These are phyloP conservation scores for Alloscopus bannaensis DNA, from an alignment of 2,888 invertebrate species.

Conservation along the genomic window DNA sequence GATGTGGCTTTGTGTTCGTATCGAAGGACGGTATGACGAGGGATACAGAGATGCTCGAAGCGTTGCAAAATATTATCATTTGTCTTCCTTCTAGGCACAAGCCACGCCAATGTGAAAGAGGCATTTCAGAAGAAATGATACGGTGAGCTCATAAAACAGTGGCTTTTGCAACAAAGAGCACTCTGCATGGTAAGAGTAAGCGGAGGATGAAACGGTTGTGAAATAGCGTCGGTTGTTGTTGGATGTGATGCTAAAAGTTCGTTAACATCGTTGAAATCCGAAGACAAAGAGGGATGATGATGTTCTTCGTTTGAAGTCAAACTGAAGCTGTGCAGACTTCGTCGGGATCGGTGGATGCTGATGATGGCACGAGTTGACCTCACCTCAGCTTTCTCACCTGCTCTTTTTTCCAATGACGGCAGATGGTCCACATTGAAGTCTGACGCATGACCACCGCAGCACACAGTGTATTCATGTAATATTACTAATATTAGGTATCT, in stretches of 20 bases:
- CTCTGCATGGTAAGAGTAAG: not conserved
- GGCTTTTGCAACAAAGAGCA: constrained; percentile 22
- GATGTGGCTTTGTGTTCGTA: constrained; percentile 32
- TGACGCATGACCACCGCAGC: not conserved
- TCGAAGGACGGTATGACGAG: constrained; percentile 3
- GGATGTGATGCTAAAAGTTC: constrained; percentile 43
- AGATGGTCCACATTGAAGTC: not conserved
- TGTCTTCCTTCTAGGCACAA: constrained; percentile 28
- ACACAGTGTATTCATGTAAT: not conserved
- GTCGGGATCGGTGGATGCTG: not conserved
- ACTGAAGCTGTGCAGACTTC: not conserved
- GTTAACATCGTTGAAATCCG: constrained; percentile 37
- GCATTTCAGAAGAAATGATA: too few species aligned
- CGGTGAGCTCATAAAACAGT: constrained; percentile 10
- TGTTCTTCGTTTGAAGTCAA: not conserved
- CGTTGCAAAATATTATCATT: not conserved
- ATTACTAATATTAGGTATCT: not conserved
- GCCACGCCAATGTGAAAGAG: too few species aligned
- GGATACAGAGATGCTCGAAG: constrained; percentile 10
- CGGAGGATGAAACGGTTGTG: constrained; percentile 1
- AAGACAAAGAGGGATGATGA: not conserved
- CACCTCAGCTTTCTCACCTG: not conserved
- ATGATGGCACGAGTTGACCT: constrained; percentile 42
- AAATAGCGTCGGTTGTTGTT: too few species aligned
- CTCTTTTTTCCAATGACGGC: not conserved